phyloP scores from a whole-genome alignment of 2,113 vertebrate species.

The Coreoperca whiteheadi region DNA sequence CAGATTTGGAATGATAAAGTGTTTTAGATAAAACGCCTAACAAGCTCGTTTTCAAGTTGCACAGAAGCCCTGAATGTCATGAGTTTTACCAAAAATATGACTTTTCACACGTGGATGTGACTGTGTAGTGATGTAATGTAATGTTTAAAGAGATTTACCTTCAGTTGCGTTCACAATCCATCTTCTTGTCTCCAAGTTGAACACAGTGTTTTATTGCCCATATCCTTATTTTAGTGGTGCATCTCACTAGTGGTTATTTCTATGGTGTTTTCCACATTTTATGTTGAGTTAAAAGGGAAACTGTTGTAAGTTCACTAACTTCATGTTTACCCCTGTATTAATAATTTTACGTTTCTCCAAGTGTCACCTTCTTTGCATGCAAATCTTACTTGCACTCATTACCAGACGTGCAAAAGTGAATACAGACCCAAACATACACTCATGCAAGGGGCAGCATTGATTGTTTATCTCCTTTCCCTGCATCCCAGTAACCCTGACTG shows the following conservation, averaged over 20 bases:
- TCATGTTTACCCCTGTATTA: constrained; percentile 26
- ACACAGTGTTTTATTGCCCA: constrained; percentile 35
- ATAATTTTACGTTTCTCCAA: neutral
- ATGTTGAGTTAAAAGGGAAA: constrained; percentile 84
- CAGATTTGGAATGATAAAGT: neutral
- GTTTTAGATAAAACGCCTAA: neutral
- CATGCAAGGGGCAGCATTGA: constrained; percentile 77
- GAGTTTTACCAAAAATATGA: neutral
- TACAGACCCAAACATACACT: constrained; percentile 56
- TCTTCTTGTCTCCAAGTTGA: constrained; percentile 39
- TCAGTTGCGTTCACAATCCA: constrained; percentile 47
- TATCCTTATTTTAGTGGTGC: constrained; percentile 38
- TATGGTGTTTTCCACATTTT: constrained; percentile 65
- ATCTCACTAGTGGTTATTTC: constrained; percentile 38
- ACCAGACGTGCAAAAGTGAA: constrained; percentile 1
- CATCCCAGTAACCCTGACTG: constrained; percentile 41
- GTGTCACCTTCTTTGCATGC: constrained; percentile 11
- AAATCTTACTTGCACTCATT: neutral
- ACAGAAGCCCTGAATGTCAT: constrained; percentile 3
- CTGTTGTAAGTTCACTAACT: constrained; percentile 78
- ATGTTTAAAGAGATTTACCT: constrained; percentile 43
- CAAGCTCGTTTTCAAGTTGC: neutral
- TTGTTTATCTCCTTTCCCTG: constrained; percentile 33
- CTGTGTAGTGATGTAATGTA: neutral
- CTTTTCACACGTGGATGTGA: too few species aligned